Base-by-base conservation (phyloP, 2,113 vertebrate genomes). In the Salminus brasiliensis region DNA sequence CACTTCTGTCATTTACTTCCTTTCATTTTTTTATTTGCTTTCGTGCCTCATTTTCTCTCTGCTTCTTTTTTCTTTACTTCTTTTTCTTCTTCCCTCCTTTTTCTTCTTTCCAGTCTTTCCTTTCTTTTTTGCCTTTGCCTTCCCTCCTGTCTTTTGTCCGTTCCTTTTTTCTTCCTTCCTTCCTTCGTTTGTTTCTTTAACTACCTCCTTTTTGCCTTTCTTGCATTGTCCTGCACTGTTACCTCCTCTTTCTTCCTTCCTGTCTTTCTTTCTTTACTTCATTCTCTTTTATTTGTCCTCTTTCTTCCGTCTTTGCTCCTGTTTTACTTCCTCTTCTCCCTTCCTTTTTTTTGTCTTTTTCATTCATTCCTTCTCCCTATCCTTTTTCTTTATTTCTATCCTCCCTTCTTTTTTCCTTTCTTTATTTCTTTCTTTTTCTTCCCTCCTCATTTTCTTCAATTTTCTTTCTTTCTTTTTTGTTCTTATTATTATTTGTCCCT, bases 11-110 rank as follows among this genome's bases (percentile, higher is more conserved):
- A 6, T 11, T 45, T 45, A 6, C 8, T 45, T 11, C 12, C 9
- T 2, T 45, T 32, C 83, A 69, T 43, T 3, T 59, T 18, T 60
- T 27, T 68, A 59, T 30, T 47, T 39, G 18, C 68, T 57, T 68
- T 74, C 85, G 79, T 81, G 85, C 85, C 76, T 86, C 59, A 12
- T 78, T 87, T 82, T 86, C 59, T 81, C 78, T 82, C 57, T 78
- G 73, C 57, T 49, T 74, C 66, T 63, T 27, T 60, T 13, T 18
- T 45, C 6, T 2, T 10, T 43, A 1, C 9, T 11, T 11, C 12
- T 11, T 15, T 45, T 45, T 45, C 43, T 6, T 15, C 1, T 45
- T 45, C 43, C 6, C 63, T 47, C 21, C 21, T 52, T 77, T 60
- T 81, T 68, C 74, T 62, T 55, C 32, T n/a, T n/a, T n/a, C n/a